Conservation (phyloP, 2,113 vertebrate species). For the Aleadryas rufinucha region DNA sequence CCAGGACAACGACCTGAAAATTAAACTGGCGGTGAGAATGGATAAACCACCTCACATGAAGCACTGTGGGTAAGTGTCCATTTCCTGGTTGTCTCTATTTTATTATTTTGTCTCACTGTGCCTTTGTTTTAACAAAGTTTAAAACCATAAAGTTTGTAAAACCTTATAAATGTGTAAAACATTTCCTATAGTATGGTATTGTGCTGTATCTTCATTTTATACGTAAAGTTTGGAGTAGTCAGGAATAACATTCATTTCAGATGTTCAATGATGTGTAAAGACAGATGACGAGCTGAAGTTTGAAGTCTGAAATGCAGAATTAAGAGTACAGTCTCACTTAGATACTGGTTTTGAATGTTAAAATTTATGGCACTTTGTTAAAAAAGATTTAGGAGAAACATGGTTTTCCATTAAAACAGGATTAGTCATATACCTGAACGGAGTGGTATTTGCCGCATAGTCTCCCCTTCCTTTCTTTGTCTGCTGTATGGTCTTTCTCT, state of each 20-base stretch:
- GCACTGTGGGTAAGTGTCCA: constrained; percentile 88
- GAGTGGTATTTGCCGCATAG: background rate
- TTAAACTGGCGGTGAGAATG: constrained; percentile 94
- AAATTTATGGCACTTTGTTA: background rate
- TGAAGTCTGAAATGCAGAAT: background rate
- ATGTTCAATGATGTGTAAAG: background rate
- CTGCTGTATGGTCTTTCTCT: background rate
- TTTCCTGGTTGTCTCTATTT: background rate
- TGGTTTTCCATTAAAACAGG: background rate
- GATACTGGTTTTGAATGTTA: background rate
- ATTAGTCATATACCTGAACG: background rate
- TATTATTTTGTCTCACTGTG: background rate
- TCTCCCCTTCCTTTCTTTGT: background rate
- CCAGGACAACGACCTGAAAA: constrained; percentile 90
- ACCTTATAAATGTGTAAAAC: background rate
- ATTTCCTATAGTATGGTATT: background rate
- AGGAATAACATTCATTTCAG: background rate
- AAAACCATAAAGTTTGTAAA: background rate
- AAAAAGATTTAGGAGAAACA: background rate
- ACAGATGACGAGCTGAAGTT: background rate
- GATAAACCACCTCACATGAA: constrained; percentile 98
- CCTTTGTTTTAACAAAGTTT: background rate
- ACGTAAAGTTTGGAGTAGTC: background rate
- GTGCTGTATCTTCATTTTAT: background rate
- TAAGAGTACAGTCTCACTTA: background rate